These are phyloP conservation scores for Rhombomys opimus DNA, from an alignment of 2,113 vertebrate species.

Conservation along the genomic window DNA sequence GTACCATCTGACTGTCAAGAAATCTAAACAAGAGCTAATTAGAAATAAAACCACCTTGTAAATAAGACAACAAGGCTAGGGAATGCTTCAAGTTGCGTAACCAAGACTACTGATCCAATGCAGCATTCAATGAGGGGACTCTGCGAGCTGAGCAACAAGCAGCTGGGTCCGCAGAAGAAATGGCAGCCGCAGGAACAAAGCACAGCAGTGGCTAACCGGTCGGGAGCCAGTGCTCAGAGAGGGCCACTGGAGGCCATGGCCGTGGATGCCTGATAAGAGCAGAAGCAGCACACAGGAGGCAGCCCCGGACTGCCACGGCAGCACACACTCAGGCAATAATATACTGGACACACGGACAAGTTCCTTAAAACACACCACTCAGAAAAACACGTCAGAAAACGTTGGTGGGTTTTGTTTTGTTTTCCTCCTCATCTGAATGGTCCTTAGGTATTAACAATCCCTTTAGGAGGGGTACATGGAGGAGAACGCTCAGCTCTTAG, in stretches of 20 bases:
- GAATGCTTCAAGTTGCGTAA: not conserved
- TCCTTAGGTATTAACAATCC: not conserved
- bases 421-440: not conserved
- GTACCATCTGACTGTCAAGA: not conserved
- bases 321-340: not conserved
- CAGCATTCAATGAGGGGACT: not conserved
- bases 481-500: not conserved
- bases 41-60: not conserved
- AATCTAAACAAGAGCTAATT: conserved; percentile 21
- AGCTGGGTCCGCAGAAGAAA: no score
- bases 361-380: conserved; percentile 14
- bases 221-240: no score
- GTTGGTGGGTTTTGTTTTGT: not conserved
- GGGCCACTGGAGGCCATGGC: no score
- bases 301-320: not conserved
- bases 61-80: not conserved
- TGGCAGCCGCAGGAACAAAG: no score
- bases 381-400: not conserved
- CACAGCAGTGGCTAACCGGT: no score
- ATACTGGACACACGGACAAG: not conserved
- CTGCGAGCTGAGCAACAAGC: not conserved
- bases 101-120: not conserved
- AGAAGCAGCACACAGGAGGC: not conserved
- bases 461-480: not conserved
- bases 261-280: no score